Base-by-base conservation (phyloP, 2,888 invertebrate species). In the Chaetoderma sp. region DNA sequence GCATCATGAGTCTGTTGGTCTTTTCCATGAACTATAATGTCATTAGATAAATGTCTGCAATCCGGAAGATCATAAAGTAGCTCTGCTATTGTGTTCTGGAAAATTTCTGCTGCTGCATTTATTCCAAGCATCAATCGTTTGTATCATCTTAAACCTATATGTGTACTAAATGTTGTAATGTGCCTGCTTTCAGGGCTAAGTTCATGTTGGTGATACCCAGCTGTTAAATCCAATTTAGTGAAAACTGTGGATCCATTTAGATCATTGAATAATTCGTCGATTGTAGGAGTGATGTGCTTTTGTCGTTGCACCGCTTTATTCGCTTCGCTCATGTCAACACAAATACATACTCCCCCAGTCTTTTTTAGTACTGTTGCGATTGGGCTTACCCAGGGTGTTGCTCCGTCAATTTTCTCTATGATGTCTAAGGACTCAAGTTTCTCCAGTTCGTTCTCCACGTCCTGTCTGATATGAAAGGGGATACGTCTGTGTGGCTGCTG, bases 61-160 rank as follows among this genome's bases (percentile, higher is more conserved):
- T 84, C 84, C 42, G 82, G 74, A 23, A 83, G 82, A 8, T 71
- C 74, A 42, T 65, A 33, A 2, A 87, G 57, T 8, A 86, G 75
- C 67, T 72, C 68, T 65, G 83, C 81, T 28, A 88, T 61, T 1
- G 77, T 78, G 73, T 87, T 84, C 73, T 87, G 85, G 65, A 86
- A 87, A 1, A 85, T 73, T 74, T 87, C 88, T 0, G 86, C 83
- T 4, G 88, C 88, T 57, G 84, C 85, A 2, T 63, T 70, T 10
- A 72, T 64, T 8, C 76, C 76, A 63, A 75, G 76, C n/a, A 61
- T 69, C 39, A 74, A 42, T 0, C 74, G 42, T 60, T 75, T 74
- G 60, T 71, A 76, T 45, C 71, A 44, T 13, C 36, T 63, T 18
- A 77, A 61, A n/a, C 73, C 74, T 1, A 63, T 42, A 50, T 78